Evolutionary conservation across 2,113 vertebrate species (phyloP), one percentile per base, ranked within the genome.

Genomic region (Pipra filicauda): DNA sequence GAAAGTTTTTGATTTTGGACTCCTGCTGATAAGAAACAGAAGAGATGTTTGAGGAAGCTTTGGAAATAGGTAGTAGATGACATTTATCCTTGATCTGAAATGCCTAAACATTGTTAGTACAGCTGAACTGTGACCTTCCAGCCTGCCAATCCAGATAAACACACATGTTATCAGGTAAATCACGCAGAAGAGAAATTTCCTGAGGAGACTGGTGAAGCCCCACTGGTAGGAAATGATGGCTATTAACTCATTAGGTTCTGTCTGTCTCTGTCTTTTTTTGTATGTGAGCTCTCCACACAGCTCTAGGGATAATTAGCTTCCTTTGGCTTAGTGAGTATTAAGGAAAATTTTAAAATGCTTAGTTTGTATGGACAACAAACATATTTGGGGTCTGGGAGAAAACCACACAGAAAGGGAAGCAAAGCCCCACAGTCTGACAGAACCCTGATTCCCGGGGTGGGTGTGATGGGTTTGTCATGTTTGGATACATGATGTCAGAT

Each of bases 61-160:
- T 75, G 76, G 35, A 91, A 86, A 22, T 9, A 26, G 35, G 12
- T 41, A 35, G 43, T 82, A 89, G 87, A 51, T 61, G 83, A 94
- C 71, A 94, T 86, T 86, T 91, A 43, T 51, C 75, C 87, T 87
- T 96, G 48, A 90, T 93, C 61, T 66, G 79, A 70, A 85, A 94
- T 91, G 61, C 37, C 78, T 81, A 24, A 85, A 80, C 28, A 12
- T 31, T 67, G 55, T 85, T 54, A 49, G 57, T 65, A 30, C 52
- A 88, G 74, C 70, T 95, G 92, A 96, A 92, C 69, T 86, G 72
- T 91, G 91, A 77, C 93, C 94, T 96, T 89, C 70, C 76, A 74
- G 84, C 51, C 66, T 97, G 88, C 71, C 92, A 92, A 10, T 92
- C 75, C 58, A 72, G 70, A 96, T 95, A 89, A 88, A 70, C 41